Base-by-base conservation (phyloP, 1,140 invertebrate species). In the Cyrtorhinus lividipennis region DNA sequence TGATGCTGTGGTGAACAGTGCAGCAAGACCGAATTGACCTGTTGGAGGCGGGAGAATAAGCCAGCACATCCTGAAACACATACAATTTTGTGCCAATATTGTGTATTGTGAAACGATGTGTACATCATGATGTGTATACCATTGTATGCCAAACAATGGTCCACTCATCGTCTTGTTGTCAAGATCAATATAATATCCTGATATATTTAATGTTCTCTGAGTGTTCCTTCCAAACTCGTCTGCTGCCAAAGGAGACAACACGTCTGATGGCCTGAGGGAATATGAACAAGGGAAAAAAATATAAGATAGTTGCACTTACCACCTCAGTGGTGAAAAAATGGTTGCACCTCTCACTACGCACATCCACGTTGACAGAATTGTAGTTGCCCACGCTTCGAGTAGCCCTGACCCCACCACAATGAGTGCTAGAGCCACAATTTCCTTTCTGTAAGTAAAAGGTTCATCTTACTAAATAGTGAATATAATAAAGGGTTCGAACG, bases 21-120 rank as follows among this genome's bases (percentile, higher is more conserved):
- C 74, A 64, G 61, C 78, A 66, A 64, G 79, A 74, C 67, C 79
- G 68, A 27, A 78, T 65, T 62, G 79, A 77, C 66, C 80, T 71
- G 68, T 75, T 70, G 53, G 79, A 74, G 66, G 82, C 78, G 24
- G 81, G 81, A 10, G 81, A 83, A 59, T 82, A 82, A 0, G 79
- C 72, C 13, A 79, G 73, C 73, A 82, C 74, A 65, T 82, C 80
- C 81, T 65, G 22, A 10, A 65, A 65, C 15, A 5, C 5, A 46
- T 26, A 24, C 22, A 64, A 18, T 59, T 18, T 56, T 10, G 12
- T 10, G n/a, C 38, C n/a, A 45, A n/a, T n/a, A n/a, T n/a, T n/a
- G n/a, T n/a, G n/a, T n/a, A n/a, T n/a, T n/a, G n/a, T n/a, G n/a
- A n/a, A n/a, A n/a, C n/a, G n/a, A n/a, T n/a, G n/a, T n/a, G n/a